Percentiles rank a stretch among this genome's conserved stretches.
These are phyloP conservation scores for Sinohyriopsis cumingii DNA, from an alignment of 2,888 invertebrate genomes.

Conservation along the genomic window DNA sequence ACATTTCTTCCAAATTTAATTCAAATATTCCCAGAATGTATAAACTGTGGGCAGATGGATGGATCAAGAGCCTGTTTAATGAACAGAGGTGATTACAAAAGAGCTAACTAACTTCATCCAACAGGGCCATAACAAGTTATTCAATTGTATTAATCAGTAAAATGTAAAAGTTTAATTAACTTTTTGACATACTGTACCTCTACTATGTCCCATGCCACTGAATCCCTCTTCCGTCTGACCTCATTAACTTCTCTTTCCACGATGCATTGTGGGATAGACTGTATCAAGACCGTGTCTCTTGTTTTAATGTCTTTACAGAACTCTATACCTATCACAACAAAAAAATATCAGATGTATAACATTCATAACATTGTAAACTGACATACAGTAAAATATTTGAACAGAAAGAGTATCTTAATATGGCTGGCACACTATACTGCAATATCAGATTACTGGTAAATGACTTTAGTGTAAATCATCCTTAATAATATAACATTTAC, in stretches of 20 bases:
- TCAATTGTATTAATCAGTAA: not conserved
- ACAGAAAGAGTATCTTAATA: too few relatives aligned
- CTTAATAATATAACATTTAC: too few relatives aligned
- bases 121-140: not conserved
- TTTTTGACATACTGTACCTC: constrained; percentile 37
- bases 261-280: constrained; percentile 57
- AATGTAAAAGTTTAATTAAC: not conserved
- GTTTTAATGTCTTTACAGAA: constrained; percentile 35
- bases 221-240: constrained; percentile 34
- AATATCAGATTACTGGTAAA: too few relatives aligned
- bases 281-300: constrained; percentile 42
- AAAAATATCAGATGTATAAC: not conserved
- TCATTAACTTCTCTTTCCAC: constrained; percentile 52
- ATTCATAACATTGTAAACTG: too few relatives aligned
- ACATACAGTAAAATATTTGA: not conserved
- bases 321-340: constrained; percentile 42
- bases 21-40: too few relatives aligned
- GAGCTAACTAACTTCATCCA: not conserved
- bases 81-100: too few relatives aligned
- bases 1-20: too few relatives aligned
- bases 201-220: constrained; percentile 47
- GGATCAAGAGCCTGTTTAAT: too few relatives aligned
- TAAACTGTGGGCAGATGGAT: too few relatives aligned
- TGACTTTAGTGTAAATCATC: too few relatives aligned
- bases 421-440: too few relatives aligned